These are phyloP conservation scores for Desmophyllum pertusum DNA, from an alignment of 92 coral and sea anemone species.

Conservation along the genomic window DNA sequence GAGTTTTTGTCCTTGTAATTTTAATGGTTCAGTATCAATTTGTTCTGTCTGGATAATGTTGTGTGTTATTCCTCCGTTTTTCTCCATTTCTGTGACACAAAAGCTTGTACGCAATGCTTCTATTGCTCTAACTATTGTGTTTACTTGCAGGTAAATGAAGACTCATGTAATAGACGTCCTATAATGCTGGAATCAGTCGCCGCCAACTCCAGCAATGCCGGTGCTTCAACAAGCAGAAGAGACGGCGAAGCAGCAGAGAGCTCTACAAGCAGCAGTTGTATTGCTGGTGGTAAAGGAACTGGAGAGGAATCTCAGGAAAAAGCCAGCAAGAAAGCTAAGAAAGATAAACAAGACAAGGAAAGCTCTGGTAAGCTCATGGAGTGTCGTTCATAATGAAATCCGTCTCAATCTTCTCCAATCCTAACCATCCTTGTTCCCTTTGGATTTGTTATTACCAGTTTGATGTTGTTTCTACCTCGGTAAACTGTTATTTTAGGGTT, in stretches of 20 bases:
- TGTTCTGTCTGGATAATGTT: too few species aligned
- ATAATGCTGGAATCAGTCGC: slow-evolving; percentile 84
- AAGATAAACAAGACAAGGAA: slow-evolving; percentile 24
- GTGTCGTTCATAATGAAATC: too few species aligned
- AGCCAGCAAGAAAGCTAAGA: slow-evolving; percentile 23
- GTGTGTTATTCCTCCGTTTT: too few species aligned
- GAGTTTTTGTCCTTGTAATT: background rate
- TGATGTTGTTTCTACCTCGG: too few species aligned
- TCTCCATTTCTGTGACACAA: background rate
- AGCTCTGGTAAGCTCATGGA: slow-evolving; percentile 48
- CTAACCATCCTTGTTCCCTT: too few species aligned
- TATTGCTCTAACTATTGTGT: background rate
- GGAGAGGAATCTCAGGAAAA: slow-evolving; percentile 32
- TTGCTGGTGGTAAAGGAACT: slow-evolving; percentile 17
- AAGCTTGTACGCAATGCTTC: background rate
- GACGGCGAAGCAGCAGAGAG: slow-evolving; percentile 18
- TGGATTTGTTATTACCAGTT: too few species aligned
- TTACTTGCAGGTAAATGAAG: slow-evolving; percentile 80
- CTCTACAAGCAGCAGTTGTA: slow-evolving; percentile 19
- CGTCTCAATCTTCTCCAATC: too few species aligned
- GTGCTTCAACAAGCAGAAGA: slow-evolving; percentile 13
- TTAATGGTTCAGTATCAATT: background rate
- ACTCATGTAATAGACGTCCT: slow-evolving; percentile 93
- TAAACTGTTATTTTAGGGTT: too few species aligned
- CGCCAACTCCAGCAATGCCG: slow-evolving; percentile 22